Percentiles rank a stretch among this genome's conserved stretches.
These are phyloP conservation scores for Olivierus martensii DNA, from an alignment of 1,140 invertebrate species.

Conservation along the genomic window DNA sequence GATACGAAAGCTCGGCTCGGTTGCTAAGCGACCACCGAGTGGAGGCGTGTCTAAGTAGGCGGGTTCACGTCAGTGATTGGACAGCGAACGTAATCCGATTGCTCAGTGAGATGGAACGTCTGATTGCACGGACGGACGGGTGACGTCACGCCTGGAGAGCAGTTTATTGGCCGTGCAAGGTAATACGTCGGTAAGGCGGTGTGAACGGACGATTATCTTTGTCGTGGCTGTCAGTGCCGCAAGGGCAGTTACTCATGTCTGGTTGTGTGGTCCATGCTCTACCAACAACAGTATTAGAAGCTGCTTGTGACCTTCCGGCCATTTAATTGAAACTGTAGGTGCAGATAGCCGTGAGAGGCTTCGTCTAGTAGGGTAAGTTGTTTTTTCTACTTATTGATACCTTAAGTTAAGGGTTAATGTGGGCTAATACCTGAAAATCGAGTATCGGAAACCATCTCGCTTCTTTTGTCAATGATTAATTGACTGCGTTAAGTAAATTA, in stretches of 20 bases:
- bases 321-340: background rate
- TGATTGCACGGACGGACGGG: slow-evolving; percentile 15
- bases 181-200: slow-evolving; percentile 3
- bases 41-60: too few species aligned
- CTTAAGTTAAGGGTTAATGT: too few species aligned
- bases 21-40: too few species aligned
- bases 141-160: slow-evolving; percentile 17
- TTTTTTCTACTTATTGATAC: background rate
- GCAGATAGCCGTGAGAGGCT: background rate
- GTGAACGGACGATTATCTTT: background rate
- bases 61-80: too few species aligned
- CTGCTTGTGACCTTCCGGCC: background rate
- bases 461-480: too few species aligned
- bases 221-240: slow-evolving; percentile 2
- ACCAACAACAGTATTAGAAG: background rate
- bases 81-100: background rate
- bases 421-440: too few species aligned
- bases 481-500: too few species aligned
- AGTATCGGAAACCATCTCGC: too few species aligned
- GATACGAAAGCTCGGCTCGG: too few species aligned
- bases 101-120: slow-evolving; percentile 15
- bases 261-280: background rate
- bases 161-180: slow-evolving; percentile 17
- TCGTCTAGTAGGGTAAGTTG: background rate
- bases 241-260: background rate